These are phyloP conservation scores for Cephus spinipes DNA, from an alignment of 2,888 invertebrate genomes.

Conservation along the genomic window DNA sequence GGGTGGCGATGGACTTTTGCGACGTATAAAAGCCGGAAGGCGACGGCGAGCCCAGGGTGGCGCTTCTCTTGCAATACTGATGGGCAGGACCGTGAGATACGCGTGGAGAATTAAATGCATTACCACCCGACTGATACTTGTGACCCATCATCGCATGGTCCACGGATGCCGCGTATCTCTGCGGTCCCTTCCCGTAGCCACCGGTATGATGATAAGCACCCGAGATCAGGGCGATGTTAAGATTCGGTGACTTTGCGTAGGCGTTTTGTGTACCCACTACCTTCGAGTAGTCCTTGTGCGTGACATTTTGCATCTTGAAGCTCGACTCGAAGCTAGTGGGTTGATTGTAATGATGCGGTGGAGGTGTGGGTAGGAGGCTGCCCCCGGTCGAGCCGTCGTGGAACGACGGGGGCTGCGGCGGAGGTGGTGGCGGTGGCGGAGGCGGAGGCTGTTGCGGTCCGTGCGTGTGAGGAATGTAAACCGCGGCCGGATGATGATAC, in stretches of 20 bases:
- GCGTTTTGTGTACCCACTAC: slow-evolving; percentile 18
- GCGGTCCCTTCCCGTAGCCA: slow-evolving; percentile 18
- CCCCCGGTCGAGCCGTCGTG: slow-evolving; percentile 35
- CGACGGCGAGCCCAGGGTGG: slow-evolving; percentile 39
- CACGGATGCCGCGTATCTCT: slow-evolving; percentile 16
- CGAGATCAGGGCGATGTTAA: slow-evolving; percentile 18
- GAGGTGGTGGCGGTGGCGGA: no score
- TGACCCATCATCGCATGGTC: background rate
- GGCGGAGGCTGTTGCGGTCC: slow-evolving; percentile 5
- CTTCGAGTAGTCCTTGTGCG: slow-evolving; percentile 43
- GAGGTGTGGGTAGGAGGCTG: slow-evolving; percentile 59
- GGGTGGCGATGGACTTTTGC: slow-evolving; percentile 28
- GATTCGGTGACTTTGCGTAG: slow-evolving; percentile 24
- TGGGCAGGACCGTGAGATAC: no score
- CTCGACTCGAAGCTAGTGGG: slow-evolving; percentile 32
- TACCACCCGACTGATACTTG: no score
- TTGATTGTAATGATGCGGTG: slow-evolving; percentile 17
- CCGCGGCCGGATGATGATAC: slow-evolving; percentile 54
- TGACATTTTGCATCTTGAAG: slow-evolving; percentile 30
- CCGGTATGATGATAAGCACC: slow-evolving; percentile 13
- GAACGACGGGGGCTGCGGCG: slow-evolving; percentile 32
- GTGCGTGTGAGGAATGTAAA: slow-evolving; percentile 55
- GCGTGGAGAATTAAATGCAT: no score
- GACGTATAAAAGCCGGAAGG: slow-evolving; percentile 19
- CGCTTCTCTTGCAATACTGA: background rate